Base-by-base conservation (phyloP, 1,140 invertebrate genomes). In the Zaprionus nigranus region DNA sequence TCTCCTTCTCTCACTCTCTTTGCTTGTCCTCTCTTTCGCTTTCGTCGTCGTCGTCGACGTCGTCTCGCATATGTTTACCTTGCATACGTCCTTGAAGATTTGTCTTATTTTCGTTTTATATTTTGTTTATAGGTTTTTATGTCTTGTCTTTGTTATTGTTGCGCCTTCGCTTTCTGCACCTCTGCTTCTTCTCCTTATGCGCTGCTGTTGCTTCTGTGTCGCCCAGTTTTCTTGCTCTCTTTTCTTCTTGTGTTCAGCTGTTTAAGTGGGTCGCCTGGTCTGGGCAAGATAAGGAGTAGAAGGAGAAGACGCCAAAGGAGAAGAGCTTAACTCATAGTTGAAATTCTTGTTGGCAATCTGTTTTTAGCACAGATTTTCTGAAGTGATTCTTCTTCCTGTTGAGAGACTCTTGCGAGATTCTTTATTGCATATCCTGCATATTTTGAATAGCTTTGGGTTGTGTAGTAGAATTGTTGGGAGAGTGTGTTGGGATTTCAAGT, bases 71-170 rank as follows among this genome's bases (percentile, higher is more conserved):
- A 76, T 88, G 85, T 81, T 90, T 90, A 90, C 86, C 85, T 90
- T 90, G 85, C 77, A 82, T 85, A 85, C 85, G 85, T 90, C 85
- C 85, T 90, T 90, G 85, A 90, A 90, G 79, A 85, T 90, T 90
- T 90, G 86, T 90, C 86, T 90, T 85, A 77, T 82, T 81, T 90
- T 82, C 75, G 70, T 82, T 88, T 72, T 78, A 75, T 79, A 70
- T 81, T 67, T 76, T 81, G 61, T 88, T 87, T 87, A 78, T 84
- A 81, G 77, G 69, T 86, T 79, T 82, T 75, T 64, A 57, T 86
- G 58, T 53, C 59, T 68, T 69, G 49, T 62, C n/a, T 62, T 17
- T 77, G 54, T 83, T 81, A 73, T 70, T 75, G 51, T 56, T 72
- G 71, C 46, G 62, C 70, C 69, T 64, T 62, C 56, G 49, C 38